phyloP scores from a whole-genome alignment of 1,140 invertebrate genomes.

The Mactra quadrangularis region DNA sequence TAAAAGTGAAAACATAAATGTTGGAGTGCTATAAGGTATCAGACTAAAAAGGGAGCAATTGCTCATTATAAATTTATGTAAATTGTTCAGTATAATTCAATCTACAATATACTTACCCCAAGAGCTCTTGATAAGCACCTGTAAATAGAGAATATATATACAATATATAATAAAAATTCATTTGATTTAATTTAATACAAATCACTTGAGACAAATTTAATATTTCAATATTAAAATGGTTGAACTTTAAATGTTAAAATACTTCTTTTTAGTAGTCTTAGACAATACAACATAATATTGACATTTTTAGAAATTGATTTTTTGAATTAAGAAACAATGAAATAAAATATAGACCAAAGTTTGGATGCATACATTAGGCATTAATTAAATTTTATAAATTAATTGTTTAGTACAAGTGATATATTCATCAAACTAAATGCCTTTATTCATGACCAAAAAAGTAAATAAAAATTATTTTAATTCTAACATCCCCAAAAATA shows the following conservation, averaged over 20 bases:
- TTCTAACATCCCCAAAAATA: too few relatives aligned
- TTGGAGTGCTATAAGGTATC: background rate
- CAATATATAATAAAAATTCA: background rate
- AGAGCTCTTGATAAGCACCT: slow-evolving; percentile 62
- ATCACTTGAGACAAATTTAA: background rate
- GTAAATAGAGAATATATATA: slow-evolving; percentile 20
- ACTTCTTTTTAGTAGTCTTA: background rate
- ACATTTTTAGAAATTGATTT: too few relatives aligned
- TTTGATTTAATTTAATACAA: background rate
- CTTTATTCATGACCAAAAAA: too few relatives aligned
- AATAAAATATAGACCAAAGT: too few relatives aligned
- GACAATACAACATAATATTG: background rate
- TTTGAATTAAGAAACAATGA: too few relatives aligned
- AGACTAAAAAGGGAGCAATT: background rate
- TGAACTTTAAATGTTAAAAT: background rate
- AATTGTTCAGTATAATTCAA: background rate
- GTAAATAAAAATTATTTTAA: too few relatives aligned
- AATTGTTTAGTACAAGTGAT: too few relatives aligned
- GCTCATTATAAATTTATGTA: background rate
- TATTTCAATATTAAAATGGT: background rate
- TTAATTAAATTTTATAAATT: too few relatives aligned
- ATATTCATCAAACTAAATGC: too few relatives aligned
- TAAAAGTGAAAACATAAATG: background rate
- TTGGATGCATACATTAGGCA: too few relatives aligned
- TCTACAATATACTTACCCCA: slow-evolving; percentile 53